phyloP scores from a whole-genome alignment of 2,797 vertebrate genomes.

The Ptychobarbus kaznakovi region DNA sequence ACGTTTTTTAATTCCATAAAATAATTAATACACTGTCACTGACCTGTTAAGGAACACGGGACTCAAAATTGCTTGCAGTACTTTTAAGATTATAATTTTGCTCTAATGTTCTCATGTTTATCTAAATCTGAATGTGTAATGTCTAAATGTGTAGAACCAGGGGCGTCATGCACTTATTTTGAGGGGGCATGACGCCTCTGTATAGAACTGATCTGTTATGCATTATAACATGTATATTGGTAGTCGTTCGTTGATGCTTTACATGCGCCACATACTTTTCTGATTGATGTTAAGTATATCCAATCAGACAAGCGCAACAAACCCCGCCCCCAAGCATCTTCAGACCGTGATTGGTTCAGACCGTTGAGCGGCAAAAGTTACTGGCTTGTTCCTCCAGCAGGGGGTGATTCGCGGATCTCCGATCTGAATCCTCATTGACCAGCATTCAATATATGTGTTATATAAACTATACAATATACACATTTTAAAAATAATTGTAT shows the following conservation, averaged over 20 bases:
- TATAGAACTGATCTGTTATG: background rate
- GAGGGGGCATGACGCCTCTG: no score
- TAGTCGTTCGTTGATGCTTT: background rate
- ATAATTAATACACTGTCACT: background rate
- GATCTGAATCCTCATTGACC: background rate
- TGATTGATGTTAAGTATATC: slow-evolving; percentile 9
- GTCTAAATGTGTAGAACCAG: no score
- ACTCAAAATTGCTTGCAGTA: no score
- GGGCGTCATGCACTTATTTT: no score
- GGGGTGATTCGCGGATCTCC: background rate
- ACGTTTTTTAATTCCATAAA: background rate
- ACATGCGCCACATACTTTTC: background rate
- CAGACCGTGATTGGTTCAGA: slow-evolving; percentile 3
- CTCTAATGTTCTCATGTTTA: no score
- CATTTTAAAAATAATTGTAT: background rate
- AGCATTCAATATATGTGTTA: background rate
- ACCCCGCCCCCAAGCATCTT: background rate
- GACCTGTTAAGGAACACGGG: background rate
- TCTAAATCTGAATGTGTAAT: no score
- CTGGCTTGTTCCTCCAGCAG: background rate
- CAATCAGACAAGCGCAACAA: background rate
- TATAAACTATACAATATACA: background rate
- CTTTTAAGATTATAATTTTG: no score
- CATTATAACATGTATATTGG: no score
- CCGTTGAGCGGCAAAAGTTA: background rate